Conservation (phyloP, 2,113 vertebrate species). For the Charadrius vociferus region DNA sequence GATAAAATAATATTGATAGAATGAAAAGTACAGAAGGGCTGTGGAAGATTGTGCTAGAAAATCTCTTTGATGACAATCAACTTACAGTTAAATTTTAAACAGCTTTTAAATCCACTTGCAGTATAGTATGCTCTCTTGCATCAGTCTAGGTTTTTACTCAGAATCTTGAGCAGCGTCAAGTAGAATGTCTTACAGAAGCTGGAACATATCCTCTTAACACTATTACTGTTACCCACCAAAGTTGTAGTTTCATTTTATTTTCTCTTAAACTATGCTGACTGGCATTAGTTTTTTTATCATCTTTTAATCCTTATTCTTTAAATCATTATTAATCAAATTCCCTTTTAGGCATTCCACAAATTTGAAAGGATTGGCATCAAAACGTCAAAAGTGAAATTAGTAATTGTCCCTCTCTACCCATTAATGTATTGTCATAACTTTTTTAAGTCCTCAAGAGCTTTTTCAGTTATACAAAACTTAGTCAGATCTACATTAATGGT, state of each 20-base stretch:
- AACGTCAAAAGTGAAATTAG: not conserved
- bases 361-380: not conserved
- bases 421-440: not conserved
- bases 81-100: not conserved
- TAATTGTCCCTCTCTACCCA: not conserved
- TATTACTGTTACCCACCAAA: not conserved
- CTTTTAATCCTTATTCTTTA: not conserved
- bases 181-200: not conserved
- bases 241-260: not conserved
- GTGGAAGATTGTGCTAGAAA: not conserved
- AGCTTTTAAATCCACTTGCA: not conserved
- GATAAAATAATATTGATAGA: not conserved
- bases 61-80: not conserved
- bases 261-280: not conserved
- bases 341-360: not conserved
- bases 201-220: not conserved
- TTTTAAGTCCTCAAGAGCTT: not conserved
- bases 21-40: not conserved
- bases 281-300: not conserved
- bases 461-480: not conserved
- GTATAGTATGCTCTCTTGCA: not conserved
- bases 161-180: not conserved
- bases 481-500: not conserved
- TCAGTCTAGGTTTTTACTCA: not conserved
- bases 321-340: not conserved